Conservation (phyloP, 2,888 invertebrate species). For the Diarsia mendica region DNA sequence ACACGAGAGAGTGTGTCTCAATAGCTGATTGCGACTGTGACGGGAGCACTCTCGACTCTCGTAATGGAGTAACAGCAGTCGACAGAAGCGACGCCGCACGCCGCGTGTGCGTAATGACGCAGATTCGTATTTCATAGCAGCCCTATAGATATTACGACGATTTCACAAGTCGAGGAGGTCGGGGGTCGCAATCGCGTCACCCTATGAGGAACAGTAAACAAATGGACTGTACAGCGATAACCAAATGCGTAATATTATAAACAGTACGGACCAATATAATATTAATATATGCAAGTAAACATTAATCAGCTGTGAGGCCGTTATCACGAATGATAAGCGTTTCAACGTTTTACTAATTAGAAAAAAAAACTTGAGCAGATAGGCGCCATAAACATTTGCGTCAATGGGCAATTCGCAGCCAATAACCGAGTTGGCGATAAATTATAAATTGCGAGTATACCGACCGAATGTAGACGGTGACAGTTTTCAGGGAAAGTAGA, state of each 20-base stretch:
- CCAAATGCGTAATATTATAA: slow-evolving; percentile 59
- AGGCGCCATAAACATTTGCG: slow-evolving; percentile 17
- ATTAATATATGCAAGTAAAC: slow-evolving; percentile 46
- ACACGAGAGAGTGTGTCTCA: slow-evolving; percentile 51
- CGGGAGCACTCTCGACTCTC: slow-evolving; percentile 46
- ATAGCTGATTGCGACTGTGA: slow-evolving; percentile 53
- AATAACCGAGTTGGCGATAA: slow-evolving; percentile 42
- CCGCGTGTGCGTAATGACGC: slow-evolving; percentile 34
- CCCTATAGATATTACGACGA: slow-evolving; percentile 66
- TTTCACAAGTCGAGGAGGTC: slow-evolving; percentile 72
- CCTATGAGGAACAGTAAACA: slow-evolving; percentile 66
- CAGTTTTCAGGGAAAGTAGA: slow-evolving; percentile 66
- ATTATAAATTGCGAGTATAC: slow-evolving; percentile 49
- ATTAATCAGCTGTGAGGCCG: slow-evolving; percentile 55
- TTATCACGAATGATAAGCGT: slow-evolving; percentile 45
- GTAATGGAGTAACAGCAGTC: slow-evolving; percentile 39
- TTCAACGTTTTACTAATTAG: slow-evolving; percentile 36
- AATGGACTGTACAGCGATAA: slow-evolving; percentile 62
- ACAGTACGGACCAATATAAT: slow-evolving; percentile 21
- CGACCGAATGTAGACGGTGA: slow-evolving; percentile 48
- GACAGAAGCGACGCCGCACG: slow-evolving; percentile 27
- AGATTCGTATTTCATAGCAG: slow-evolving; percentile 58
- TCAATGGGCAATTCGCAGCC: slow-evolving; percentile 20
- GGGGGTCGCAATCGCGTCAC: slow-evolving; percentile 69
- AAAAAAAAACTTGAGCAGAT: slow-evolving; percentile 26